phyloP scores from a whole-genome alignment of 2,888 invertebrate genomes.

The Acleris cristana region DNA sequence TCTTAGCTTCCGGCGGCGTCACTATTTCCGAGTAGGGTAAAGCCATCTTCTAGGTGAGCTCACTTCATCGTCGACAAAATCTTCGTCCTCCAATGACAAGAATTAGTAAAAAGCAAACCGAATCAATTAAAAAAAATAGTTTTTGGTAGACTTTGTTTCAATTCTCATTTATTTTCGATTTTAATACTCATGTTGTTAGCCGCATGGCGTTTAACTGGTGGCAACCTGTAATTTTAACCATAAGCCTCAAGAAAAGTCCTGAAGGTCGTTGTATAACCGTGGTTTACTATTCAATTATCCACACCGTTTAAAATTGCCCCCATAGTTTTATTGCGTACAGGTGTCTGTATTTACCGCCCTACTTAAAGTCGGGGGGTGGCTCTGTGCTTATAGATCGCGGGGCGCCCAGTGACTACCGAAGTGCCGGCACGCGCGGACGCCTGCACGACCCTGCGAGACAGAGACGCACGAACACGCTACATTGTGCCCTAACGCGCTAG shows the following conservation, averaged over 20 bases:
- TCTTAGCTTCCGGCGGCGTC: too few relatives aligned
- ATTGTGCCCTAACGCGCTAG: slow-evolving; percentile 48
- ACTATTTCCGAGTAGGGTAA: too few relatives aligned
- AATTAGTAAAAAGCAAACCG: too few relatives aligned
- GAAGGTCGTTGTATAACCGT: not conserved
- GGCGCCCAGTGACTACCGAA: slow-evolving; percentile 70
- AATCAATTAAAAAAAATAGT: too few relatives aligned
- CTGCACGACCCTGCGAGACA: slow-evolving; percentile 52
- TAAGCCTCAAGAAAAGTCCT: not conserved
- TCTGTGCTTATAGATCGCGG: slow-evolving; percentile 76
- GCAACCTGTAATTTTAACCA: too few relatives aligned
- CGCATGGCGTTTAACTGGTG: too few relatives aligned
- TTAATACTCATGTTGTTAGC: too few relatives aligned
- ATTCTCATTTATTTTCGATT: too few relatives aligned
- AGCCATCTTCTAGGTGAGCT: too few relatives aligned
- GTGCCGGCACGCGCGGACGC: slow-evolving; percentile 75
- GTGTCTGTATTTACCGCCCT: slow-evolving; percentile 79
- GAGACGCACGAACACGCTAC: slow-evolving; percentile 61
- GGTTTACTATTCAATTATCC: slow-evolving; percentile 15
- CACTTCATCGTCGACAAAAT: too few relatives aligned
- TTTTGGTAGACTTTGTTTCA: too few relatives aligned
- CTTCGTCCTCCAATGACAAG: too few relatives aligned
- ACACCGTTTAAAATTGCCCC: slow-evolving; percentile 26
- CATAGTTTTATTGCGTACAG: slow-evolving; percentile 53
- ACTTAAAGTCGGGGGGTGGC: slow-evolving; percentile 62